Evolutionary conservation across 2,888 invertebrate genomes (phyloP).

Genomic region (Lepidonotus clava): DNA sequence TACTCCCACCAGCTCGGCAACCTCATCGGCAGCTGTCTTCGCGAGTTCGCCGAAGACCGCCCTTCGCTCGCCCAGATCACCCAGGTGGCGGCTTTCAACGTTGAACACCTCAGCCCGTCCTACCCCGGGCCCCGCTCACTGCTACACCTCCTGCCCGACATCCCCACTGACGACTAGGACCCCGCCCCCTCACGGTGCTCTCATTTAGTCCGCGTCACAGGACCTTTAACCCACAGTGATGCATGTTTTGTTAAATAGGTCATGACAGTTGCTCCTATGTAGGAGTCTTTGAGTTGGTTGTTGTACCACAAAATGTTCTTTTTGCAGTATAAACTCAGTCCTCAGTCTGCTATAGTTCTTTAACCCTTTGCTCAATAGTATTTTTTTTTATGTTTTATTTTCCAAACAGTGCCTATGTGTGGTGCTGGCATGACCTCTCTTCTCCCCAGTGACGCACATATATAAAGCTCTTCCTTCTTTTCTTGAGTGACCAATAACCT

Average conservation of each 20-base stretch:
- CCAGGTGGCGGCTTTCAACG: constrained; percentile 27
- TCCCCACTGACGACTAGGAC: constrained; percentile 52
- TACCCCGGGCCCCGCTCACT: constrained; percentile 52
- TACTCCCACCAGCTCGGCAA: constrained; percentile 36
- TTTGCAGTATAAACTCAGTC: constrained; percentile 47
- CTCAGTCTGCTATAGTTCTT: constrained; percentile 51
- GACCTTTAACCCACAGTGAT: too few relatives aligned
- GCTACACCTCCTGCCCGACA: constrained; percentile 54
- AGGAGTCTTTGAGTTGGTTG: constrained; percentile 46
- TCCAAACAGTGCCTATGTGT: too few relatives aligned
- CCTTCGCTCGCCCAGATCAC: constrained; percentile 28
- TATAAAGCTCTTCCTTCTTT: too few relatives aligned
- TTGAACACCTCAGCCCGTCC: constrained; percentile 28
- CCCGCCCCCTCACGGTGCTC: constrained; percentile 55
- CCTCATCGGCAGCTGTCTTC: constrained; percentile 32
- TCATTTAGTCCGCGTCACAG: too few relatives aligned
- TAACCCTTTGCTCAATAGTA: constrained; percentile 7
- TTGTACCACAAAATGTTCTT: constrained; percentile 26
- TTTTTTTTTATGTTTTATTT: too few relatives aligned
- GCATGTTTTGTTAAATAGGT: constrained; percentile 42
- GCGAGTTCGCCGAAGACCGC: constrained; percentile 37
- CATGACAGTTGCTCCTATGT: too few relatives aligned
- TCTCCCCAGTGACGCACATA: too few relatives aligned
- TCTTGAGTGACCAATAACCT: too few relatives aligned
- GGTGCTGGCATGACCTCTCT: too few relatives aligned